Base-by-base conservation (phyloP, 1,140 invertebrate genomes). In the Coenobita brevimanus region DNA sequence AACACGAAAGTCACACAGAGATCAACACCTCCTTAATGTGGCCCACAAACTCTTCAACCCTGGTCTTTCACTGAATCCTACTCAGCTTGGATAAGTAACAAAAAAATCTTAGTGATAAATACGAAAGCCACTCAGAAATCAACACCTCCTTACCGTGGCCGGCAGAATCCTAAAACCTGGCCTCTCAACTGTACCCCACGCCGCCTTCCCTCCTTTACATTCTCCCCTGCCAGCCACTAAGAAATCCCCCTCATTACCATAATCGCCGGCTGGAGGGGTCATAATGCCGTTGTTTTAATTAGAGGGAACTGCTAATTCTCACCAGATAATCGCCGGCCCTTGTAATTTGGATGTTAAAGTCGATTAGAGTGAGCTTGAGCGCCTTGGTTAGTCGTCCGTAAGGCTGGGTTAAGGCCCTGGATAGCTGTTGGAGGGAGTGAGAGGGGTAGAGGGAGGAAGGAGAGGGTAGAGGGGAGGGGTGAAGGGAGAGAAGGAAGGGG, bases 271-370 rank as follows among this genome's bases (percentile, higher is more conserved):
- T 85, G 24, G 73, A 64, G 82, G 57, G 82, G 82, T 75, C 57
- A 82, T 85, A 78, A 85, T 85, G 73, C 82, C n/a, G 33, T 78
- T 85, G 73, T 85, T 85, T 85, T 85, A 85, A 85, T 85, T 85
- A 85, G 60, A 60, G 82, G 67, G 30, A 57, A 76, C 73, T 85
- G 82, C 82, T 85, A 85, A 85, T 85, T 76, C 73, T 78, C 71
- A 38, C 73, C 82, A 85, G 73, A 85, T 78, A 76, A 85, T 78
- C 57, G 41, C 33, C 50, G 41, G 33, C 33, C 33, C 73, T 78
- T 62, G 41, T 78, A 85, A 85, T 85, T 85, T 85, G 82, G 60
- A 75, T 76, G 82, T 64, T 62, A 85, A 73, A 85, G 69, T 78
- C 33, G 82, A 43, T 76, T 60, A 78, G 69, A 17, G 21, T 24